phyloP scores from a whole-genome alignment of 2,797 vertebrate species.

The Sebastes cheni region DNA sequence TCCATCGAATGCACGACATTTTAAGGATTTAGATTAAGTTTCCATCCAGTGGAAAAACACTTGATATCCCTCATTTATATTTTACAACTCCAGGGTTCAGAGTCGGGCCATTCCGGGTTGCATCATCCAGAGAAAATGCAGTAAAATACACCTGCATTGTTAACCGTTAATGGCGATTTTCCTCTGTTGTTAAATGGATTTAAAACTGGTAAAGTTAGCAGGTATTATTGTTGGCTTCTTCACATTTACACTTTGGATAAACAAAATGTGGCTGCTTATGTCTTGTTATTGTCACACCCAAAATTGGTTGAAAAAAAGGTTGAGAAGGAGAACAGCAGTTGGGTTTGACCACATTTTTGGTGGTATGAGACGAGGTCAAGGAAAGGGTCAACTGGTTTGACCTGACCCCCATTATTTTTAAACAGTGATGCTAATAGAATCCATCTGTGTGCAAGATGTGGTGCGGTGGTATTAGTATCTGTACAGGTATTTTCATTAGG shows the following conservation, averaged over 20 bases:
- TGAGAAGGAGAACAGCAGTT: neutral
- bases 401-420: slow-evolving; percentile 15
- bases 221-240: neutral
- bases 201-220: neutral
- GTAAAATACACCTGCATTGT: slow-evolving; percentile 42
- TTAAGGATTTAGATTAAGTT: neutral
- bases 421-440: neutral
- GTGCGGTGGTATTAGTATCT: neutral
- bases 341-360: neutral
- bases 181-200: neutral
- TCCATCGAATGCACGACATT: neutral
- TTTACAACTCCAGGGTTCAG: neutral
- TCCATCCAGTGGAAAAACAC: neutral
- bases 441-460: slow-evolving; percentile 28
- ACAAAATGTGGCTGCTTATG: neutral
- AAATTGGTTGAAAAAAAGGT: neutral
- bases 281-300: neutral
- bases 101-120: neutral
- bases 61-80: neutral
- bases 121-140: neutral
- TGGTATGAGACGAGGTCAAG: slow-evolving; percentile 2
- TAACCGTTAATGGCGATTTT: slow-evolving; percentile 6
- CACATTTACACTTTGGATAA: neutral
- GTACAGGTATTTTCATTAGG: too few species aligned
- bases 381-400: neutral